Conservation (phyloP, 1,140 invertebrate genomes). For the Trypoxylus dichotomus region DNA sequence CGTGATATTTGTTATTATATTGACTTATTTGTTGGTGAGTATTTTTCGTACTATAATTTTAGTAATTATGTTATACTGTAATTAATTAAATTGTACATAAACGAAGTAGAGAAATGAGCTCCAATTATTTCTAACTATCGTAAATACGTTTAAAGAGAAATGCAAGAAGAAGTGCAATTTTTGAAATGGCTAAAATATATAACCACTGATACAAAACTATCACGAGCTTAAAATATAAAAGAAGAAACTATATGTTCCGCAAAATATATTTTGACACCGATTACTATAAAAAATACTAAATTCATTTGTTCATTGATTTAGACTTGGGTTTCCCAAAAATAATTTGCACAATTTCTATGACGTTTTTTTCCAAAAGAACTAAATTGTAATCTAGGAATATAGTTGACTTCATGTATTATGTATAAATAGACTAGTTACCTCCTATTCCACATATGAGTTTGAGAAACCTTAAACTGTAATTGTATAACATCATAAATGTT, state of each 20-base stretch:
- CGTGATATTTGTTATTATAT: conserved; percentile 25
- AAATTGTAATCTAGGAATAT: too few species aligned
- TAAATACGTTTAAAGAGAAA: background rate
- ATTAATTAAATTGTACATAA: conserved; percentile 3
- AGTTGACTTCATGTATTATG: too few species aligned
- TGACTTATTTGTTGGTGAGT: conserved; percentile 17
- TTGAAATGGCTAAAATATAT: background rate
- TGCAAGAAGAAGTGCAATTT: background rate
- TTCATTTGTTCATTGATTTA: background rate
- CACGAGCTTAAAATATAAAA: background rate
- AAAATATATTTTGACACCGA: background rate
- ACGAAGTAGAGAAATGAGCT: background rate
- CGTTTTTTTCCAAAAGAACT: too few species aligned
- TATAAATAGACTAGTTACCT: background rate
- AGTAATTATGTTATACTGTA: background rate
- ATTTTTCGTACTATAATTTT: conserved; percentile 14
- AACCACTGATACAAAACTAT: background rate
- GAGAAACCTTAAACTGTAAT: background rate
- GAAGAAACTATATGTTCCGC: background rate
- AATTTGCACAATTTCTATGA: background rate
- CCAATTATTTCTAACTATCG: background rate
- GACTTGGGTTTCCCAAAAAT: background rate
- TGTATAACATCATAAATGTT: background rate
- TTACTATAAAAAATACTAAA: background rate
- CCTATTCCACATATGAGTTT: background rate